Base-by-base conservation (phyloP, 2,888 invertebrate genomes). In the Calameuta filiformis region DNA sequence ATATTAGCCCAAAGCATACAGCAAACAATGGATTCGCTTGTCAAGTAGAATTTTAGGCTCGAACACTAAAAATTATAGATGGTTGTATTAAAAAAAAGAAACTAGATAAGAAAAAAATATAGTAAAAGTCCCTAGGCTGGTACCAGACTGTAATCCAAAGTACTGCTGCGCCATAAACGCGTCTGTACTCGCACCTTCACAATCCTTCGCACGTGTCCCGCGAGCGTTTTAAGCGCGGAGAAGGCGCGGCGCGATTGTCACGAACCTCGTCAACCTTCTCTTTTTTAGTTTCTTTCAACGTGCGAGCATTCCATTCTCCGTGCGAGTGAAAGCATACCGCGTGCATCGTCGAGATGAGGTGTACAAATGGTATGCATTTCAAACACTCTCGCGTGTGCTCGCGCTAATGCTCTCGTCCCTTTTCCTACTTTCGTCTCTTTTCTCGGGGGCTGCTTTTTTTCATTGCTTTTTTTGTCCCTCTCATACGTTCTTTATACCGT, bases 291-390 rank as follows among this genome's bases (percentile, higher is more conserved):
- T 9, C 56, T 23, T 56, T 56, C 69, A 69, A 31, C 71, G 11
- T 34, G 68, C 68, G 71, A 75, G 76, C 74, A 76, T 76, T 79
- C 15, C 75, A 75, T 56, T 56, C 56, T 23, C 23, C 23, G 69
- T 77, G 76, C 79, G 77, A 81, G 79, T 79, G 79, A 77, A 77
- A 77, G 73, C 73, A 73, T 76, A 77, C 69, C 77, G 75, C 79
- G 77, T 76, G 79, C 74, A 77, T 71, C 75, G 35, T 56, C 77
- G 71, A 68, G 77, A 69, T 12, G 34, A 71, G 34, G 34, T 34
- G 71, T 71, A 71, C 23, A 71, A 71, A 71, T 71, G 71, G 12
- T n/a, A 71, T 71, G 71, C 71, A 71, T 12, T 71, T 34, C 33
- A 71, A 71, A 71, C 71, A 71, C 71, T 69, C 12, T 71, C 71